phyloP scores from a whole-genome alignment of 2,113 vertebrate species.

The Colius striatus region DNA sequence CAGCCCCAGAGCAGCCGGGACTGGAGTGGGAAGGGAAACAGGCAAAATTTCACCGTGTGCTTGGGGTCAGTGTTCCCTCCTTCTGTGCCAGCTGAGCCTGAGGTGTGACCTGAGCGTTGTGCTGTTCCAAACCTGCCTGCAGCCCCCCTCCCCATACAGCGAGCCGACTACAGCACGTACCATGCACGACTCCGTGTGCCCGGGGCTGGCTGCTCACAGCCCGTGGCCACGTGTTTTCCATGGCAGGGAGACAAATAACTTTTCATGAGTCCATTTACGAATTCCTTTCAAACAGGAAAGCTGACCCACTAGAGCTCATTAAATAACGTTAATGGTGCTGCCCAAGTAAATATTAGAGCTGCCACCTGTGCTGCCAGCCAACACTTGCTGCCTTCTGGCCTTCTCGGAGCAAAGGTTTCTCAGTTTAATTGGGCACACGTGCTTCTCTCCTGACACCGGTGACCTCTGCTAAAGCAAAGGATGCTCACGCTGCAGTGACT shows the following conservation, averaged over 20 bases:
- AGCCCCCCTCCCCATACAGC: fast-evolving
- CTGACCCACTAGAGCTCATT: background rate
- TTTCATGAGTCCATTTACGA: background rate
- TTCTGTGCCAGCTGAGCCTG: fast-evolving
- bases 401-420: background rate
- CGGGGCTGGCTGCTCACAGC: fast-evolving
- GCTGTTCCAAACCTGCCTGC: background rate
- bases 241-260: background rate
- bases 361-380: background rate
- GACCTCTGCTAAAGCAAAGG: background rate
- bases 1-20: background rate
- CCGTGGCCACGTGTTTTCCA: background rate
- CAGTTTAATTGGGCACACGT: background rate
- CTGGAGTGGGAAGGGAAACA: background rate
- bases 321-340: background rate
- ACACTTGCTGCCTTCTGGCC: background rate
- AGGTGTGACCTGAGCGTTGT: background rate
- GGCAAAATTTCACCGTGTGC: background rate
- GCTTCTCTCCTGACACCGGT: background rate
- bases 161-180: background rate
- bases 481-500: background rate
- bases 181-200: fast-evolving
- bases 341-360: background rate
- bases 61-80: background rate
- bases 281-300: background rate